Percentiles rank a stretch among this genome's conserved stretches.
These are phyloP conservation scores for Myiozetetes cayanensis DNA, from an alignment of 2,113 vertebrate species.

Conservation along the genomic window DNA sequence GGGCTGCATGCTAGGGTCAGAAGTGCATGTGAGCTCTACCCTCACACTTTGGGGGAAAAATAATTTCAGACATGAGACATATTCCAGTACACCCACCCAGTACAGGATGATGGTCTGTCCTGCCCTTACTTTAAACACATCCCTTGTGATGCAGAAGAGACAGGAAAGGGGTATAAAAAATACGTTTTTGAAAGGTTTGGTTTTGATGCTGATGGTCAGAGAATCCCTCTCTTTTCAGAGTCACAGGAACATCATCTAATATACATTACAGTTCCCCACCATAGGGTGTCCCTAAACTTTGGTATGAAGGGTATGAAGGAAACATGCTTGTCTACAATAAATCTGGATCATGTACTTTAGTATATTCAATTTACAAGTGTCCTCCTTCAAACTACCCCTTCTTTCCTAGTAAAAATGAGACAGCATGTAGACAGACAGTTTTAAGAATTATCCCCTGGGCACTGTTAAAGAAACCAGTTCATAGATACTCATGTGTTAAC, in stretches of 20 bases:
- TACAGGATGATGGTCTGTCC: not conserved
- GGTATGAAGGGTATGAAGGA: not conserved
- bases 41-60: not conserved
- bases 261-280: not conserved
- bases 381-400: constrained; percentile 61
- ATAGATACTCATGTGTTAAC: constrained; percentile 68
- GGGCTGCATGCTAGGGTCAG: fast-evolving
- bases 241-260: not conserved
- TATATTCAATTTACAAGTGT: constrained; percentile 60
- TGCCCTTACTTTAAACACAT: not conserved
- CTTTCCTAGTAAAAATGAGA: constrained; percentile 33
- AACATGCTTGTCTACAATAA: not conserved
- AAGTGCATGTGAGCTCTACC: not conserved
- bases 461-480: constrained; percentile 71
- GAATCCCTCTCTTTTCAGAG: not conserved
- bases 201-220: not conserved
- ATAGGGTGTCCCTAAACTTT: not conserved
- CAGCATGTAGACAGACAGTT: constrained; percentile 56
- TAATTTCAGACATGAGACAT: not conserved
- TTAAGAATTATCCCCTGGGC: constrained; percentile 62
- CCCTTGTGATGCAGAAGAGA: not conserved
- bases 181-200: not conserved
- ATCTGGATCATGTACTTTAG: not conserved
- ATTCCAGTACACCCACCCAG: not conserved
- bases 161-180: not conserved